These are phyloP conservation scores for Archips xylosteana DNA, from an alignment of 2,888 invertebrate species.

Conservation along the genomic window DNA sequence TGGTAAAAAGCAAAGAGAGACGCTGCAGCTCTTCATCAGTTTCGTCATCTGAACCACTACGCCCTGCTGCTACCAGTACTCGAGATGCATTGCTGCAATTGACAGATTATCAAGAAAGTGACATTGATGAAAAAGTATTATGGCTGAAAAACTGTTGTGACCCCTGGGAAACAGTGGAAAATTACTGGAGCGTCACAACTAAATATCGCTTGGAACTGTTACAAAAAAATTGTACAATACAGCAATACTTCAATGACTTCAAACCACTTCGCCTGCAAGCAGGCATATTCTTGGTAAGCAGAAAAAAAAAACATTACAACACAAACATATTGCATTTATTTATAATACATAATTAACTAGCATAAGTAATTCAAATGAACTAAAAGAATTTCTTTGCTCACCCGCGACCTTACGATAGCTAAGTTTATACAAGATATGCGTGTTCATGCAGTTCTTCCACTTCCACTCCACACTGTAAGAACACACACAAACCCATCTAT, in stretches of 20 bases:
- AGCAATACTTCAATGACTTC: conserved; percentile 13
- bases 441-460: no score
- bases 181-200: conserved; percentile 30
- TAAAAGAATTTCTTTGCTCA: no score
- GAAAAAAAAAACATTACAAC: no score
- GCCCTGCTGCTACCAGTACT: conserved; percentile 14
- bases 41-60: conserved; percentile 5
- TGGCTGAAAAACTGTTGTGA: conserved; percentile 37
- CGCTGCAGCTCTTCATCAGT: conserved; percentile 6
- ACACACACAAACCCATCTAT: no score
- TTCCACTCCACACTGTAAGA: no score
- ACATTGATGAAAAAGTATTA: conserved; percentile 26
- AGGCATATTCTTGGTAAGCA: conserved; percentile 31
- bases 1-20: conserved; percentile 23
- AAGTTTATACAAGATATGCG: no score
- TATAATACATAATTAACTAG: no score
- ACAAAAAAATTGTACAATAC: conserved; percentile 16
- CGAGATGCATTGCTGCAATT: conserved; percentile 21
- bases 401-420: no score
- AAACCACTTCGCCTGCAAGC: conserved; percentile 25
- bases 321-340: no score
- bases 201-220: conserved; percentile 18
- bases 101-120: neutral
- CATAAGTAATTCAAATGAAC: no score
- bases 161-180: conserved; percentile 34